Percentiles rank a stretch among this genome's conserved stretches.
Evolutionary conservation across 2,797 vertebrate genomes (phyloP).

Genomic region (Lacerta bilineata): DNA sequence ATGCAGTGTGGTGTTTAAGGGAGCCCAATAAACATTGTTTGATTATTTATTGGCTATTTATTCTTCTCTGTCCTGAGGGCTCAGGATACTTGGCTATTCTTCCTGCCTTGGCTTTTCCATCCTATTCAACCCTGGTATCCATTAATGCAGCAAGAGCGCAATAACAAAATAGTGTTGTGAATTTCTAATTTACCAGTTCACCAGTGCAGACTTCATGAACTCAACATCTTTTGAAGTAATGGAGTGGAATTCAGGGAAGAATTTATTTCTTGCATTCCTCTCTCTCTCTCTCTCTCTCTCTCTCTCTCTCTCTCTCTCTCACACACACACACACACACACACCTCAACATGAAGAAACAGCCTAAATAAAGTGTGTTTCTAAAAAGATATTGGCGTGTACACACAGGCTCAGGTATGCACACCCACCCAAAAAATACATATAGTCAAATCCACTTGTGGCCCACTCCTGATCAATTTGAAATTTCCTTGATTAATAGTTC

Average conservation of each 20-base stretch:
- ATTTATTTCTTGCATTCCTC: slow-evolving; percentile 47
- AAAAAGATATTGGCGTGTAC: not conserved
- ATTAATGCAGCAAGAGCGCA: slow-evolving; percentile 61
- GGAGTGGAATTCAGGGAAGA: slow-evolving; percentile 61
- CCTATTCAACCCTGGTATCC: slow-evolving; percentile 51
- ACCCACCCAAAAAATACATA: slow-evolving; percentile 23
- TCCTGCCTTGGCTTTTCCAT: slow-evolving; percentile 35
- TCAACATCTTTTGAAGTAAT: slow-evolving; percentile 63
- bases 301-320: not conserved
- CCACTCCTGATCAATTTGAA: slow-evolving; percentile 44
- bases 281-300: too few species aligned
- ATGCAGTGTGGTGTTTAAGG: not conserved
- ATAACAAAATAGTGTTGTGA: slow-evolving; percentile 66
- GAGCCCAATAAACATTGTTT: not conserved
- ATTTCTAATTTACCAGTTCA: slow-evolving; percentile 80
- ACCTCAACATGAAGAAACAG: not conserved
- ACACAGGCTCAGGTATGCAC: not conserved
- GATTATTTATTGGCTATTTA: slow-evolving; percentile 7
- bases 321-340: not conserved
- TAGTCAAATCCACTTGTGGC: slow-evolving; percentile 18
- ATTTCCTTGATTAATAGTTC: slow-evolving; percentile 2
- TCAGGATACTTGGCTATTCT: slow-evolving; percentile 33
- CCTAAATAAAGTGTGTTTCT: not conserved
- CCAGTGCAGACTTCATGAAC: slow-evolving; percentile 73
- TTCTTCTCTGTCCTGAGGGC: slow-evolving; percentile 5